Conservation (phyloP, 2,888 invertebrate genomes). For the Lithophane leautieri region DNA sequence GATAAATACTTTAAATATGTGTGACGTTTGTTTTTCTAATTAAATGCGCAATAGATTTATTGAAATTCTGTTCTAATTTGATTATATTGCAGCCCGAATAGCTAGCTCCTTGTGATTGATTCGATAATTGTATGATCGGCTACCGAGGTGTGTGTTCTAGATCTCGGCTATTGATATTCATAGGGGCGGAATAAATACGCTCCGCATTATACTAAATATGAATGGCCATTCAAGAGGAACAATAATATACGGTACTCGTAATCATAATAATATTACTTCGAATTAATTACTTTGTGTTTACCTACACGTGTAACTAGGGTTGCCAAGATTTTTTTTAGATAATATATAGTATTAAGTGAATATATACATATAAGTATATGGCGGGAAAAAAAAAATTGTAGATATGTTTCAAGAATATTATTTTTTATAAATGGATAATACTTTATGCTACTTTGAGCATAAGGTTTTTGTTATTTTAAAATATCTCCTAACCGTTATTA, state of each 20-base stretch:
- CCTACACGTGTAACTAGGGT: no score
- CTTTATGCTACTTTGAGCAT: no score
- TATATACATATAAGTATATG: no score
- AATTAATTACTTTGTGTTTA: slow-evolving; percentile 30
- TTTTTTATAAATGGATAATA: no score
- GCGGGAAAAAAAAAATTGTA: no score
- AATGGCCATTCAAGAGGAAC: slow-evolving; percentile 40
- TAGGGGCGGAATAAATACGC: slow-evolving; percentile 52
- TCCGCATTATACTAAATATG: slow-evolving; percentile 20
- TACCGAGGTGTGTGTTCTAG: slow-evolving; percentile 8
- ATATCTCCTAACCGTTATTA: no score
- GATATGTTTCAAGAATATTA: no score
- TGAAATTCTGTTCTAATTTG: slow-evolving; percentile 14
- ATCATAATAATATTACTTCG: slow-evolving; percentile 27
- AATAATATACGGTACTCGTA: slow-evolving; percentile 42
- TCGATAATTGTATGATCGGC: slow-evolving; percentile 28
- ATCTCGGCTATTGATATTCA: slow-evolving; percentile 47
- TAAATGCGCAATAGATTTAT: not conserved
- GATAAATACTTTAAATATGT: not conserved
- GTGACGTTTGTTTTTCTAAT: not conserved
- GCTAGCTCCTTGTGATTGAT: slow-evolving; percentile 31
- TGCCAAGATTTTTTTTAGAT: no score
- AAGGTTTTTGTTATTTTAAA: no score
- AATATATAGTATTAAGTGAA: no score
- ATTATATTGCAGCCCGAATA: slow-evolving; percentile 33